Percentiles rank a stretch among this genome's conserved stretches.
Conservation (phyloP, 92 coral and sea anemone species). For the Ricordea florida region DNA sequence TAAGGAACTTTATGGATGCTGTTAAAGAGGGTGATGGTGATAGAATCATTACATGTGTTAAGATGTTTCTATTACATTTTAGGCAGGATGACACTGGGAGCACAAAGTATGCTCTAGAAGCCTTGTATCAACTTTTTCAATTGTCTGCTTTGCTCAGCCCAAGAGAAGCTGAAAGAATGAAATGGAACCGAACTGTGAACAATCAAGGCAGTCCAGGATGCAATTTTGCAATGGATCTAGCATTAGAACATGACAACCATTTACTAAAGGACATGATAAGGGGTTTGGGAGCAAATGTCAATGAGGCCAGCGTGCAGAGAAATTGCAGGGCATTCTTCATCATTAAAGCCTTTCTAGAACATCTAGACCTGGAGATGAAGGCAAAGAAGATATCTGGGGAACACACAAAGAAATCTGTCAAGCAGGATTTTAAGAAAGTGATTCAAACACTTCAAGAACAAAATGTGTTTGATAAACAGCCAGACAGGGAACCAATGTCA, state of each 20-base stretch:
- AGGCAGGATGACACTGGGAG: conserved; percentile 53
- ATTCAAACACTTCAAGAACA: conserved; percentile 34
- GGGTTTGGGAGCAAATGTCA: conserved; percentile 52
- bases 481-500: conserved; percentile 21
- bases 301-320: conserved; percentile 30
- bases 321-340: conserved; percentile 34
- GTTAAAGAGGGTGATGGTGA: conserved; percentile 61
- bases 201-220: conserved; percentile 37
- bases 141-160: conserved; percentile 33
- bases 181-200: conserved; percentile 57
- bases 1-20: conserved; percentile 63
- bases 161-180: conserved; percentile 49
- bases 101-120: conserved; percentile 31
- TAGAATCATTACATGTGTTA: conserved; percentile 31
- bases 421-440: conserved; percentile 31
- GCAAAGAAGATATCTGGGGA: conserved; percentile 13
- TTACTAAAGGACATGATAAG: conserved; percentile 37
- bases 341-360: background rate
- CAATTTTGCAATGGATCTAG: conserved; percentile 49
- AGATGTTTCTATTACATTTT: conserved; percentile 49
- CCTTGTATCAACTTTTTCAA: conserved; percentile 39
- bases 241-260: conserved; percentile 60
- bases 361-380: conserved; percentile 10
- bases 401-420: conserved; percentile 35
- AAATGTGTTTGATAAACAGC: conserved; percentile 28